Base-by-base conservation (phyloP, 2,888 invertebrate genomes). In the Aethes cnicana region DNA sequence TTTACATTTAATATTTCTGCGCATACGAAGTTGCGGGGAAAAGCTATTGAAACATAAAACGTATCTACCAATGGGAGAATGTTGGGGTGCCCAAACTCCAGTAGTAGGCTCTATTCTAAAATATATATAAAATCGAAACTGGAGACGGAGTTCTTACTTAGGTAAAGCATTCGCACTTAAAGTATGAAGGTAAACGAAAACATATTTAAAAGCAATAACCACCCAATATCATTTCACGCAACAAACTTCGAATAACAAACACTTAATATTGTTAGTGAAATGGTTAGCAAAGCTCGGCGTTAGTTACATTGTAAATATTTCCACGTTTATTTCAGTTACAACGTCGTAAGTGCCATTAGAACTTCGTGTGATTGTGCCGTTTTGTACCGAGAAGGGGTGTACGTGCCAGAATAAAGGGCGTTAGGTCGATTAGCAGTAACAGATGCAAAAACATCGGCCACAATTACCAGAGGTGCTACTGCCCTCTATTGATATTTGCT, bases 221-320 rank as follows among this genome's bases (percentile, higher is more conserved):
- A n/a, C n/a, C n/a, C n/a, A n/a, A n/a, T n/a, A n/a, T n/a, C n/a
- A n/a, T n/a, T n/a, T n/a, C n/a, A n/a, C n/a, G n/a, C n/a, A n/a
- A n/a, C n/a, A n/a, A n/a, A n/a, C n/a, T n/a, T n/a, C n/a, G n/a
- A n/a, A n/a, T n/a, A n/a, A n/a, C n/a, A n/a, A n/a, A n/a, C n/a
- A n/a, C n/a, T n/a, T n/a, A n/a, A n/a, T n/a, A 17, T 17, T 32
- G 17, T 32, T 32, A 17, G 16, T 17, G n/a, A 32, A n/a, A 4
- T 23, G 23, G 25, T 28, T 28, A 28, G 12, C 37, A 12, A 35
- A n/a, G n/a, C 36, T 12, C 28, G 36, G 35, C 35, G 42, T 11
- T 16, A 28, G 28, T 50, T 50, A 50, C 50, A 44, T 44, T 44
- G 50, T 50, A 35, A 50, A 37, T 30, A 36, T 44, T 50, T 17